phyloP scores from a whole-genome alignment of 1,140 invertebrate genomes.

The Drosophila persimilis region DNA sequence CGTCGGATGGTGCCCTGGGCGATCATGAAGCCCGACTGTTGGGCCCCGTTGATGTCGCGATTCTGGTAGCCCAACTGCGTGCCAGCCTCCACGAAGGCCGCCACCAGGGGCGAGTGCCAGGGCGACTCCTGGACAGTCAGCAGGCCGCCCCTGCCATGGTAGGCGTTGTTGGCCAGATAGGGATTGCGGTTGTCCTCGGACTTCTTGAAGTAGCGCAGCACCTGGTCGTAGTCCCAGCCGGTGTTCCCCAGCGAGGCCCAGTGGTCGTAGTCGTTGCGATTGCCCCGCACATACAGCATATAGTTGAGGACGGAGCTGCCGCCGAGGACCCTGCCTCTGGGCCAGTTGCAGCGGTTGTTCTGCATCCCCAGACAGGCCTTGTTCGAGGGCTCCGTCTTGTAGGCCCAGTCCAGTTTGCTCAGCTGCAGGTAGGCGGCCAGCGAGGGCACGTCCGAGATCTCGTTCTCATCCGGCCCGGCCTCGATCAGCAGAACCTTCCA shows the following conservation, averaged over 20 bases:
- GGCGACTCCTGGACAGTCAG: slow-evolving; percentile 93
- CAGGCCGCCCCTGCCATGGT: slow-evolving; percentile 90
- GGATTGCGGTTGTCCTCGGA: slow-evolving; percentile 95
- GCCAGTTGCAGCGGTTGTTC: slow-evolving; percentile 91
- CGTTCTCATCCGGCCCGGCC: slow-evolving; percentile 96
- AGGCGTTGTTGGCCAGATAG: slow-evolving; percentile 87
- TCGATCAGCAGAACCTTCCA: slow-evolving; percentile 95
- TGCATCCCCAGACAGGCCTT: slow-evolving; percentile 91
- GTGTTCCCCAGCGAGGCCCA: slow-evolving; percentile 94
- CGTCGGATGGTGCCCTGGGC: slow-evolving; percentile 94
- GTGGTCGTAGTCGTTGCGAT: slow-evolving; percentile 92
- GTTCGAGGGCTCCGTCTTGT: slow-evolving; percentile 94
- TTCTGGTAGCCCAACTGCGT: slow-evolving; percentile 93
- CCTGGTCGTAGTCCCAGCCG: slow-evolving; percentile 95
- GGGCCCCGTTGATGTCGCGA: slow-evolving; percentile 93
- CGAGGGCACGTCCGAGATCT: slow-evolving; percentile 94
- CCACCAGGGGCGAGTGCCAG: slow-evolving; percentile 91
- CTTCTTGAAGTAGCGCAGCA: slow-evolving; percentile 94
- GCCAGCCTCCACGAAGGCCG: slow-evolving; percentile 93
- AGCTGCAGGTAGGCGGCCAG: slow-evolving; percentile 94
- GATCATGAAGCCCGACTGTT: slow-evolving; percentile 93
- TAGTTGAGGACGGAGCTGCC: slow-evolving; percentile 97
- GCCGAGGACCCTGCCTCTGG: slow-evolving; percentile 92
- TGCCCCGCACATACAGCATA: slow-evolving; percentile 95
- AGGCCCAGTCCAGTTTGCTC: slow-evolving; percentile 95